Evolutionary conservation across 2,888 invertebrate species (phyloP), one percentile per base, ranked within the genome.

Genomic region (Parthenolecanium corni): DNA sequence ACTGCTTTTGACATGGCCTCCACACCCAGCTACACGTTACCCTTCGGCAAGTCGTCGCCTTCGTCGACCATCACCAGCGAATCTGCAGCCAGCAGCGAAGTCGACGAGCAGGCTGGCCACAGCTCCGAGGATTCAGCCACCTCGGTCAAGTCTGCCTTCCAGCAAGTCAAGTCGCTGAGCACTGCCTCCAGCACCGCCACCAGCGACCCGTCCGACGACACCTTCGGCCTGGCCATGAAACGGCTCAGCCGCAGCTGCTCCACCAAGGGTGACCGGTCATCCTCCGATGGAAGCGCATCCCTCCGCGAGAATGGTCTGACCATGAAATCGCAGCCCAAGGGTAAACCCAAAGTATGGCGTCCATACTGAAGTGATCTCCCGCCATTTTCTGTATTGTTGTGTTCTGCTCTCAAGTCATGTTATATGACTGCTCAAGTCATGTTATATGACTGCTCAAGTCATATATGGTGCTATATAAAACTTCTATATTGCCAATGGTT

Each of bases 131-230:
- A 54, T 20, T 31, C 31, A 21, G 24, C 44, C 9, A 21, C 36
- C 21, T 47, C 63, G 21, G 46, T 44, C 5, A 63, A 63, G 46
- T 63, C 63, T 9, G 63, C 63, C 63, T 63, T 63, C 54, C 63
- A 63, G 23, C 53, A 63, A 18, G 63, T 63, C 16, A 53, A 46
- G 44, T 44, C 47, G n/a, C 53, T 18, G 38, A 47, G 20, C 20
- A n/a, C 31, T 49, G 31, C 31, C 31, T 6, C 31, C 31, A 47
- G 20, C 20, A n/a, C 31, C 36, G 31, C 31, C 31, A 31, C 31
- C 31, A 9, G 9, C 31, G 31, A 3, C 18, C 5, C 18, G 14
- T 20, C 14, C 18, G 31, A 31, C 14, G 42, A 40, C 38, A 12
- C 12, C 12, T 40, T 14, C 63, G 31, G 44, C 52, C 25, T 44